A percentile compares a stretch with the other conserved stretches of the same genome.
phyloP scores from a whole-genome alignment of 1,140 invertebrate genomes.

The Drosophila leontia region DNA sequence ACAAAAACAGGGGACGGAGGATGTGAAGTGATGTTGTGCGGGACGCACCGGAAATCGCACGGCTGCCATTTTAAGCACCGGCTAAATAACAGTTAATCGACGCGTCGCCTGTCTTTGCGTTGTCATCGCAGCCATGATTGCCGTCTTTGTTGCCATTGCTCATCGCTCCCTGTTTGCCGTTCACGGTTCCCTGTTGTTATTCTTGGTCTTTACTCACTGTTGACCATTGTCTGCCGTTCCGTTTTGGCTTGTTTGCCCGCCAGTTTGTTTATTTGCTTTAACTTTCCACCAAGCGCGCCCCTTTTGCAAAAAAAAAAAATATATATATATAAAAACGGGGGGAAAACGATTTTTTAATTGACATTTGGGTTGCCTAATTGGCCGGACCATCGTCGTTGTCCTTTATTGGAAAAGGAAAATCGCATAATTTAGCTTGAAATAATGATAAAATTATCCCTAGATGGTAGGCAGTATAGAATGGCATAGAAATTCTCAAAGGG shows the following conservation, averaged over 20 bases:
- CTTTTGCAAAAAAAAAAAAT: constrained; percentile 42
- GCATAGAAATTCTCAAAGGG: background rate
- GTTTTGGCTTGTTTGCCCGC: constrained; percentile 29
- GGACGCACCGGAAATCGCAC: constrained; percentile 65
- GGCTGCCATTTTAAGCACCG: constrained; percentile 78
- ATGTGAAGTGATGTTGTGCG: background rate
- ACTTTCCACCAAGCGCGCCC: constrained; percentile 53
- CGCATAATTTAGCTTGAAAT: constrained; percentile 52
- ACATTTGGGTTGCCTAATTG: constrained; percentile 64
- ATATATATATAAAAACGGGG: background rate
- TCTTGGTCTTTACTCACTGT: constrained; percentile 45
- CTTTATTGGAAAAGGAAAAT: constrained; percentile 17
- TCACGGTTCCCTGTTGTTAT: constrained; percentile 34
- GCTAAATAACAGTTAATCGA: constrained; percentile 81
- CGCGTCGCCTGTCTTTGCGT: constrained; percentile 61
- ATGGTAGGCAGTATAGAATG: constrained; percentile 2
- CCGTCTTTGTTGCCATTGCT: constrained; percentile 30
- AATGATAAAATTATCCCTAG: constrained; percentile 20
- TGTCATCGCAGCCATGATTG: constrained; percentile 58
- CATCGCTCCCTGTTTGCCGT: constrained; percentile 18
- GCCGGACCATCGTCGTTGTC: constrained; percentile 33
- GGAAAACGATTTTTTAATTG: constrained; percentile 57
- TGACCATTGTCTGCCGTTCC: constrained; percentile 60
- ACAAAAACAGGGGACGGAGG: constrained; percentile 14
- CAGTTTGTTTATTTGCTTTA: constrained; percentile 68